These are phyloP conservation scores for Elachura formosa DNA, from an alignment of 2,113 vertebrate species.

Conservation along the genomic window DNA sequence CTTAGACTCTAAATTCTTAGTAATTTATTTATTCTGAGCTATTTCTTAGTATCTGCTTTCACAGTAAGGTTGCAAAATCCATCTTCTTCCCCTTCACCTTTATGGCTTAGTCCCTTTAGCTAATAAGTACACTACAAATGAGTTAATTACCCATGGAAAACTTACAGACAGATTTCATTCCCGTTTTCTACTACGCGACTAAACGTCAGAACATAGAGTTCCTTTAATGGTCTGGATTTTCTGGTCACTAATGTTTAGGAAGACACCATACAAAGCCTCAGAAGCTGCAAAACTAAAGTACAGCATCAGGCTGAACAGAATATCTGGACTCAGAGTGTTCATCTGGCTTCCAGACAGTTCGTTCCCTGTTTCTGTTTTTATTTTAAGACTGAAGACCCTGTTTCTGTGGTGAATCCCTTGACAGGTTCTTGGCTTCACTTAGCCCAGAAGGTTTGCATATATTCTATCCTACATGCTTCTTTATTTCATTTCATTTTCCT, in stretches of 20 bases:
- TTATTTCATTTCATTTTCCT: neutral
- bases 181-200: neutral
- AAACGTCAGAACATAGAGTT: neutral
- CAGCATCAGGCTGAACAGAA: neutral
- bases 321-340: neutral
- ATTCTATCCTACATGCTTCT: rapidly evolving
- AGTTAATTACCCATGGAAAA: conserved; percentile 10
- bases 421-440: neutral
- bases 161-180: neutral
- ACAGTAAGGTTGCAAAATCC: neutral
- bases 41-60: neutral
- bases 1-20: neutral
- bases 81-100: conserved; percentile 8
- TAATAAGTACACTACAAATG: neutral
- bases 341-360: neutral
- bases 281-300: neutral
- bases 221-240: neutral
- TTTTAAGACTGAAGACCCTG: neutral
- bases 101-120: neutral
- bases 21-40: neutral
- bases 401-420: neutral
- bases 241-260: neutral
- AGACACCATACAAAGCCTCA: neutral
- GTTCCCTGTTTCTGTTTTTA: neutral
- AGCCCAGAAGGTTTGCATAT: neutral